Percentiles rank a stretch among this genome's conserved stretches.
Evolutionary conservation across 1,140 invertebrate species (phyloP).

Genomic region (Manduca sexta): DNA sequence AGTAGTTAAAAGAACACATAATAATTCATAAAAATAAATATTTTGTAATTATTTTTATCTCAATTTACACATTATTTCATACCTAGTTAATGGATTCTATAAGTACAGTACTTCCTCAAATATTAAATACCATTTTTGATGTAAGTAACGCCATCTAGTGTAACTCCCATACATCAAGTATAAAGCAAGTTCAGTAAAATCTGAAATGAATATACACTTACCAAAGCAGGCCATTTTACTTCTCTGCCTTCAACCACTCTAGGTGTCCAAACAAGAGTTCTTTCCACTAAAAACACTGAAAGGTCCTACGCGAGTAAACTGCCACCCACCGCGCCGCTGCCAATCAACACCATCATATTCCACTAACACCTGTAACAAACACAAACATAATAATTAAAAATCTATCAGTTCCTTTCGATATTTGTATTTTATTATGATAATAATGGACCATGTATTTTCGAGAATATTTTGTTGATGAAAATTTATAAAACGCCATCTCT

Average conservation of each 20-base stretch:
- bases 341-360: slow-evolving; percentile 91
- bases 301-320: slow-evolving; percentile 77
- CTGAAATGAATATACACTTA: slow-evolving; percentile 71
- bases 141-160: background rate
- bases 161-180: background rate
- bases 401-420: too few species aligned
- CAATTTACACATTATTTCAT: too few species aligned
- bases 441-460: too few species aligned
- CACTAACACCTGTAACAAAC: slow-evolving; percentile 83
- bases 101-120: too few species aligned
- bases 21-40: too few species aligned
- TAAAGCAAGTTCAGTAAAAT: background rate
- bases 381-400: slow-evolving; percentile 5
- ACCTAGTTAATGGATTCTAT: too few species aligned
- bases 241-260: slow-evolving; percentile 71
- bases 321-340: slow-evolving; percentile 86
- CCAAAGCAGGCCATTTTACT: slow-evolving; percentile 83
- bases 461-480: too few species aligned
- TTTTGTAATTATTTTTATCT: too few species aligned
- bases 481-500: slow-evolving; percentile 23
- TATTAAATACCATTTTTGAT: too few species aligned
- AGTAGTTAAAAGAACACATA: too few species aligned
- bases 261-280: slow-evolving; percentile 82
- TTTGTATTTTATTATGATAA: too few species aligned
- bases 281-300: slow-evolving; percentile 87